These are phyloP conservation scores for Hylomyscus alleni DNA, from an alignment of 2,797 vertebrate genomes.

Conservation along the genomic window DNA sequence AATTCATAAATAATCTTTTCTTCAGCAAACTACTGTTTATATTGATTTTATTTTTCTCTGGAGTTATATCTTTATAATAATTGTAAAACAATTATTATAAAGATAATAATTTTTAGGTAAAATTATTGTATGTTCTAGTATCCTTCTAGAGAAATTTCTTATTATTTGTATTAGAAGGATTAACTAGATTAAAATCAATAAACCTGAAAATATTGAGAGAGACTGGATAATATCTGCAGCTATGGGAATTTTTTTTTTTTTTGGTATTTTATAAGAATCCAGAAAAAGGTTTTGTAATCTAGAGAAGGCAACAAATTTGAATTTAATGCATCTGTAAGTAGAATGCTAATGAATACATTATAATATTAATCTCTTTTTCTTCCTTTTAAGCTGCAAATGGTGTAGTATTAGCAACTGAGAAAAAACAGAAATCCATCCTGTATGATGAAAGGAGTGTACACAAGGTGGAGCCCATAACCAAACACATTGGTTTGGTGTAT, in stretches of 20 bases:
- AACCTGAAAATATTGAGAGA: slow-evolving; percentile 46
- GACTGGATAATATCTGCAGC: background rate
- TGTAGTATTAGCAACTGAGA: slow-evolving; percentile 98
- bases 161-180: slow-evolving; percentile 28
- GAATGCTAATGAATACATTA: slow-evolving; percentile 33
- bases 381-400: slow-evolving; percentile 95
- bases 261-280: background rate
- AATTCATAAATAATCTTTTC: background rate
- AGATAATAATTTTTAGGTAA: slow-evolving; percentile 53
- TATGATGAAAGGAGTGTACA: slow-evolving; percentile 99
- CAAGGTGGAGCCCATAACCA: slow-evolving; percentile 99
- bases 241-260: slow-evolving; percentile 10
- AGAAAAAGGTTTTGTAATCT: slow-evolving; percentile 26
- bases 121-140: background rate
- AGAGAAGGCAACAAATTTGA: slow-evolving; percentile 21
- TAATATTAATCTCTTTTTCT: slow-evolving; percentile 65
- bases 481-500: slow-evolving; percentile 99
- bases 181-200: slow-evolving; percentile 1
- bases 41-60: background rate
- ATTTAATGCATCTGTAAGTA: background rate
- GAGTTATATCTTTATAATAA: slow-evolving; percentile 58
- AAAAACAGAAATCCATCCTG: slow-evolving; percentile 99
- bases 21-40: slow-evolving; percentile 36
- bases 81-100: no score
- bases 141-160: background rate